Evolutionary conservation across 2,888 invertebrate genomes (phyloP), one percentile per base, ranked within the genome.

Genomic region (Megastigmus dorsalis): DNA sequence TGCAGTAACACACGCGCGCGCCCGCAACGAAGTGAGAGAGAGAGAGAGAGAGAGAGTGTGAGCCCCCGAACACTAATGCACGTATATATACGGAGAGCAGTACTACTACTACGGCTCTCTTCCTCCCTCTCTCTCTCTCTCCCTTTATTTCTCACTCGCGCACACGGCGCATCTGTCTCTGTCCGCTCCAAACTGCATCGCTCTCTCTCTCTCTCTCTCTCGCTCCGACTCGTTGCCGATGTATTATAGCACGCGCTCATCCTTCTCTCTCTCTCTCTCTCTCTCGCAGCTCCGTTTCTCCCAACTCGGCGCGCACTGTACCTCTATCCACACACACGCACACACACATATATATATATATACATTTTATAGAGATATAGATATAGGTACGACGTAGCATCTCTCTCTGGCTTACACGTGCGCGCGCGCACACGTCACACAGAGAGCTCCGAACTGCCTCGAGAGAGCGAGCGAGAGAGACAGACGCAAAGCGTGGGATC

Each of bases 391-490:
- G 30, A 18, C 15, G 13, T 41, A 7, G 23, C 30, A 23, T 13
- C 52, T 62, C 59, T 43, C 55, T 30, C 57, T 38, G n/a, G 15
- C 33, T 54, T 52, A 18, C 69, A 66, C 76, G 76, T 75, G 65
- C 78, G 74, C 73, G 77, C 77, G 69, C 71, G 43, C 78, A 73
- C 74, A 52, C 59, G 65, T 54, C 36, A 41, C 38, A 33, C 23
- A 30, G 62, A 38, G 28, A 36, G 45, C 45, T 13, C 26, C 18
- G 7, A 41, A 2, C 26, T n/a, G 13, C 26, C 18, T 43, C 43
- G 26, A 36, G 70, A 71, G 77, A 68, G 79, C 67, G 66, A 74
- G 78, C 66, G 67, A 71, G 63, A 62, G 62, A 41, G 68, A 62
- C 48, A 70, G 68, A 71, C 65, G 38, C 73, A 28, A 48, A 65